phyloP scores from a whole-genome alignment of 2,797 vertebrate genomes.

The Setipinna tenuifilis region DNA sequence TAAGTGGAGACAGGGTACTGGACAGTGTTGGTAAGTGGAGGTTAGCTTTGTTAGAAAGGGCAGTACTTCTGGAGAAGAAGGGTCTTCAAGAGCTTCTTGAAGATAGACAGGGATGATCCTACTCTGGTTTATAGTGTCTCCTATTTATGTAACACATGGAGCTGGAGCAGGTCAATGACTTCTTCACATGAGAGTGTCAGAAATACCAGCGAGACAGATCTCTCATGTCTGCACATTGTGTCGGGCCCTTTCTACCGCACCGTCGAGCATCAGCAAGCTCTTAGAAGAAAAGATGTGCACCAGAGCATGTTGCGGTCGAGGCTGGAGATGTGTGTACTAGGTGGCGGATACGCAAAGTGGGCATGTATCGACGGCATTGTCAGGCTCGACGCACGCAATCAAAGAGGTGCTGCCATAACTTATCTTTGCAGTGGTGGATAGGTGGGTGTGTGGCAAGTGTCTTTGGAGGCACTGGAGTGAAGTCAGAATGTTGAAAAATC shows the following conservation, averaged over 20 bases:
- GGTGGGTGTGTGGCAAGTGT: slow-evolving; percentile 9
- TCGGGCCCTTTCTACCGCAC: not conserved
- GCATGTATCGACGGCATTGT: not conserved
- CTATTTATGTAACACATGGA: not conserved
- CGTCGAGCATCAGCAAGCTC: not conserved
- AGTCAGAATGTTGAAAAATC: slow-evolving; percentile 52
- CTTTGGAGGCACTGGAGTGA: slow-evolving; percentile 34
- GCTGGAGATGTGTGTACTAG: not conserved
- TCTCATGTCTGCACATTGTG: not conserved
- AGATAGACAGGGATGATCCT: too few relatives aligned
- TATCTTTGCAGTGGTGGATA: slow-evolving; percentile 14
- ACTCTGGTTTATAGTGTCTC: not conserved
- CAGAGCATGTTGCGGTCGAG: not conserved
- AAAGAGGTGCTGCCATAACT: not conserved
- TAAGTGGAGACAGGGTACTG: too few relatives aligned
- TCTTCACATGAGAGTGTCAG: not conserved
- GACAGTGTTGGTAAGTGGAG: too few relatives aligned
- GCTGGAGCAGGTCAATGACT: not conserved
- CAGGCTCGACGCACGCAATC: not conserved
- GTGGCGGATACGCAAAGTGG: not conserved
- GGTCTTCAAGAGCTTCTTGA: too few relatives aligned
- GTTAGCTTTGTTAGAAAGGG: too few relatives aligned
- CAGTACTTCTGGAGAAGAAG: too few relatives aligned
- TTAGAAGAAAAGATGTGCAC: not conserved
- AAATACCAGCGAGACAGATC: not conserved